A percentile compares a stretch with the other conserved stretches of the same genome.
phyloP scores from a whole-genome alignment of 2,113 vertebrate species.

The Rhinoptilus africanus region DNA sequence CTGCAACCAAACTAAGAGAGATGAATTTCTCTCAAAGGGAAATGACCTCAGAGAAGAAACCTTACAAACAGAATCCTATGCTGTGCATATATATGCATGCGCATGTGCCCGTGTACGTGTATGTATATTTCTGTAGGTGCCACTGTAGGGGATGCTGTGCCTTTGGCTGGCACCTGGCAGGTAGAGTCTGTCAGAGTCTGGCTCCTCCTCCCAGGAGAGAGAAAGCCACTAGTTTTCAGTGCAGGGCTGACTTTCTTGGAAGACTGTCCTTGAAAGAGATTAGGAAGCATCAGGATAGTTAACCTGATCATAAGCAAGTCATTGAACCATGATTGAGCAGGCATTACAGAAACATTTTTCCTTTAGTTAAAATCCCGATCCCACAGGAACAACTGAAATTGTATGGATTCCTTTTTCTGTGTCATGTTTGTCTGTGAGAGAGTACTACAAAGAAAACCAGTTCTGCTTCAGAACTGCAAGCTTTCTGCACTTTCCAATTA shows the following conservation, averaged over 20 bases:
- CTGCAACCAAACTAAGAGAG: neutral
- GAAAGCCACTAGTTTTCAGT: neutral
- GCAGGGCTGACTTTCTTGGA: neutral
- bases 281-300: neutral
- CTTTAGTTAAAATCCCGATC: neutral
- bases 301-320: neutral
- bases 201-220: neutral
- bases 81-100: rapidly evolving
- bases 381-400: neutral
- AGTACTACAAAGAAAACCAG: neutral
- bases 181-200: neutral
- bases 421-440: neutral
- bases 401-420: neutral
- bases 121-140: neutral
- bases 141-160: neutral
- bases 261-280: neutral
- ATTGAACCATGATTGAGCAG: neutral
- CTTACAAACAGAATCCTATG: neutral
- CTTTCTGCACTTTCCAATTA: neutral
- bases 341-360: neutral
- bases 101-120: rapidly evolving
- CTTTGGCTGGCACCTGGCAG: neutral
- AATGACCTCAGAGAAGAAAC: neutral
- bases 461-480: neutral
- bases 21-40: neutral